A percentile compares a stretch with the other conserved stretches of the same genome.
These are phyloP conservation scores for Drosophila prosaltans DNA, from an alignment of 1,140 invertebrate genomes.

Conservation along the genomic window DNA sequence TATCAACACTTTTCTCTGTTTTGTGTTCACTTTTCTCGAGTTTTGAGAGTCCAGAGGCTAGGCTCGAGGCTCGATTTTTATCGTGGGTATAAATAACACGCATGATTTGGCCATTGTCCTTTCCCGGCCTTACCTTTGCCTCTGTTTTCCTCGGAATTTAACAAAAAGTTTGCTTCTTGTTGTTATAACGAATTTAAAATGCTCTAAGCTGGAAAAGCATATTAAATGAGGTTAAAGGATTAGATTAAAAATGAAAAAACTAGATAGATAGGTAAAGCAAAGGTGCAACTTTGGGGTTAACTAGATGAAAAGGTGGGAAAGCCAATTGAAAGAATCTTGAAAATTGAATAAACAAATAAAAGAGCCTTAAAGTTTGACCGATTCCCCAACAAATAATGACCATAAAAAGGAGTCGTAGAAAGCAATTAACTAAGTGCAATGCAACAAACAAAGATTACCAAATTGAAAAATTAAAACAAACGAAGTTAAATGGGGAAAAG, in stretches of 20 bases:
- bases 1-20: constrained; percentile 32
- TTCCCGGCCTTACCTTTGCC: background rate
- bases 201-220: background rate
- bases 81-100: constrained; percentile 49
- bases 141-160: background rate
- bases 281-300: background rate
- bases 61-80: constrained; percentile 7
- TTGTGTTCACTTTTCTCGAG: constrained; percentile 23
- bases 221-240: background rate
- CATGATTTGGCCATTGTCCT: constrained; percentile 68
- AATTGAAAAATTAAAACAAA: no score
- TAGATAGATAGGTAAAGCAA: no score
- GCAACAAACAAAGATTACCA: no score
- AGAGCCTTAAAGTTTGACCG: no score
- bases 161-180: background rate
- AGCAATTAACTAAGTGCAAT: no score
- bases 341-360: no score
- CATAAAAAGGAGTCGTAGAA: no score
- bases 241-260: no score
- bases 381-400: no score
- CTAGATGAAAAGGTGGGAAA: background rate
- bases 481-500: no score
- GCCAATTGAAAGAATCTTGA: no score
- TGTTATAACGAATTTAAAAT: background rate
- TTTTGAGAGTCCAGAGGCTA: no score